phyloP scores from a whole-genome alignment of 2,113 vertebrate genomes.

The Tretioscincus oriximinensis region DNA sequence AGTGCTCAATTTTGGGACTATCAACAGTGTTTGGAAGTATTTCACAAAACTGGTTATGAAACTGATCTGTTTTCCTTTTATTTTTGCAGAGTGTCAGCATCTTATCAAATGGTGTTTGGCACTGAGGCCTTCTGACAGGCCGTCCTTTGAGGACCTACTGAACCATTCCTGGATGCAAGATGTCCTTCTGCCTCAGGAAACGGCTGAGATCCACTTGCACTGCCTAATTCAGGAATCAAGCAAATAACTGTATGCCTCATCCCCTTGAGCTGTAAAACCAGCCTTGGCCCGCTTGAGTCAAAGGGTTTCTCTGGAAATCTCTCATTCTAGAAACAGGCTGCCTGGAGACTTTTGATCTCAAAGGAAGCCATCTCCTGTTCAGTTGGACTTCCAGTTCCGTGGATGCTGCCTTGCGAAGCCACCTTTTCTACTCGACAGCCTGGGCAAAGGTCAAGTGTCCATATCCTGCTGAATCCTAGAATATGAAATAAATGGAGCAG shows the following conservation, averaged over 20 bases:
- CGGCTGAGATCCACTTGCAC: conserved; percentile 85
- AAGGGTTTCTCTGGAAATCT: conserved; percentile 57
- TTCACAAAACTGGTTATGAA: neutral
- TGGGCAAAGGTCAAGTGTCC: conserved; percentile 39
- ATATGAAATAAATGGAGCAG: conserved; percentile 21
- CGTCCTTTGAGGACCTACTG: conserved; percentile 89
- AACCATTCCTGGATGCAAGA: conserved; percentile 93
- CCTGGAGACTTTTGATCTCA: conserved; percentile 11
- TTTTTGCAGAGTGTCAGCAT: conserved; percentile 86
- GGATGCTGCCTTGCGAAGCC: conserved; percentile 21
- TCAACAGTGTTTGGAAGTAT: neutral
- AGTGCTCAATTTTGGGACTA: neutral
- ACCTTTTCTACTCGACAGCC: conserved; percentile 32
- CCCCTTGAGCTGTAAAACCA: conserved; percentile 39
- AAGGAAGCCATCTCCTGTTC: conserved; percentile 22
- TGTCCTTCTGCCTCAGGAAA: conserved; percentile 73
- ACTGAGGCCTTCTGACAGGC: conserved; percentile 85
- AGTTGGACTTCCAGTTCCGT: conserved; percentile 37
- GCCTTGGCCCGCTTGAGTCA: neutral
- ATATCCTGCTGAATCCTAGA: conserved; percentile 47
- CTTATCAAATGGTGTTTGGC: conserved; percentile 90
- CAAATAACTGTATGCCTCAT: conserved; percentile 58
- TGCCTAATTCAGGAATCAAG: conserved; percentile 81
- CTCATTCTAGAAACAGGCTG: conserved; percentile 58
- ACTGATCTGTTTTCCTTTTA: neutral